phyloP scores from a whole-genome alignment of 1,140 invertebrate genomes.

The Agrypnia vestita region DNA sequence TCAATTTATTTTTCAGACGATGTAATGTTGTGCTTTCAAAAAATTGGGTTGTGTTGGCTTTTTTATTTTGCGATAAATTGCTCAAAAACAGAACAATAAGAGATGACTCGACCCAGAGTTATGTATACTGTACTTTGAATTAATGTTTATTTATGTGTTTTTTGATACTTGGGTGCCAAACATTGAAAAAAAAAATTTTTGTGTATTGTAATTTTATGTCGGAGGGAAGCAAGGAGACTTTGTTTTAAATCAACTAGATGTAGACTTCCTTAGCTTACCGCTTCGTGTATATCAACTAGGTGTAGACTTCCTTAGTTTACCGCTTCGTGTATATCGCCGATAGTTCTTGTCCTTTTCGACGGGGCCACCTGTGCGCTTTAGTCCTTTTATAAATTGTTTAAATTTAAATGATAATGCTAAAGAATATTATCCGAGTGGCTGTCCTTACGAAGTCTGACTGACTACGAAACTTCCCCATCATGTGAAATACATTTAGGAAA shows the following conservation, averaged over 20 bases:
- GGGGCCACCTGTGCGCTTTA: constrained; percentile 55
- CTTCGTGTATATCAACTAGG: constrained; percentile 54
- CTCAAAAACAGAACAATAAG: constrained; percentile 3
- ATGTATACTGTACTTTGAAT: constrained; percentile 24
- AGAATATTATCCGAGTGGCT: constrained; percentile 36
- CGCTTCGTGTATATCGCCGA: constrained; percentile 57
- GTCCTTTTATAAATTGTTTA: constrained; percentile 59
- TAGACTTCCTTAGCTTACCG: constrained; percentile 38
- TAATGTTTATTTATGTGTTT: constrained; percentile 51
- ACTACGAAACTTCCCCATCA: constrained; percentile 1
- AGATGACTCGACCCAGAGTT: constrained; percentile 34
- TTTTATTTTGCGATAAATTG: constrained; percentile 13
- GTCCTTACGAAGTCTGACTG: constrained; percentile 51
- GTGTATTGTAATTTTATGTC: constrained; percentile 54
- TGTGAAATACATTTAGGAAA: neutral
- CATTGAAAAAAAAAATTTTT: constrained; percentile 49
- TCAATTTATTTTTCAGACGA: constrained; percentile 34
- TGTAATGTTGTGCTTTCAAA: constrained; percentile 26
- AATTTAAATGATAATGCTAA: constrained; percentile 52
- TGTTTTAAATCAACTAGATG: constrained; percentile 47
- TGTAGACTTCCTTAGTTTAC: constrained; percentile 33
- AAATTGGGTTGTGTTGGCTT: constrained; percentile 30
- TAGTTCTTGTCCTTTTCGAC: constrained; percentile 56
- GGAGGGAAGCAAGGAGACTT: constrained; percentile 54
- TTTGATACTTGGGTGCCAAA: constrained; percentile 61